A percentile compares a stretch with the other conserved stretches of the same genome.
Evolutionary conservation across 2,797 vertebrate species (phyloP).

Genomic region (Notolabrus celidotus): DNA sequence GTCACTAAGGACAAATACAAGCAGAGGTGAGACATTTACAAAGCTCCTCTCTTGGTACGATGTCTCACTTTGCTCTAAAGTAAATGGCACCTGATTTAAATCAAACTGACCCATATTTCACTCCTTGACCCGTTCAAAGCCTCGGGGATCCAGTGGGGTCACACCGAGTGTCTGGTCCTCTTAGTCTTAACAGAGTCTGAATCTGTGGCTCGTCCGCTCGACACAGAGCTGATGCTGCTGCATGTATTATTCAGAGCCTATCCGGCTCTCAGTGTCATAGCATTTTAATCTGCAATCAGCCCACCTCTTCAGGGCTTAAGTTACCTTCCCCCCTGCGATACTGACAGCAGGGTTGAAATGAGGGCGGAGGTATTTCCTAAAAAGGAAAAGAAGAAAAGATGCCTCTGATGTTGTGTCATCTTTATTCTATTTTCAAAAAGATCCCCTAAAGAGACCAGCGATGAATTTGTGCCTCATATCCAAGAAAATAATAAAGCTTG

Average conservation of each 20-base stretch:
- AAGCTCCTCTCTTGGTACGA: not conserved
- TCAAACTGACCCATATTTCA: constrained; percentile 13
- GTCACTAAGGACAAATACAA: not conserved
- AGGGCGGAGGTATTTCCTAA: not conserved
- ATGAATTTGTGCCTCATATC: not conserved
- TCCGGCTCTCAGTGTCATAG: constrained; percentile 46
- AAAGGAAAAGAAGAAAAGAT: not conserved
- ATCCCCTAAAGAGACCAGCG: not conserved
- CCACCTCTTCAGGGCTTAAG: constrained; percentile 14
- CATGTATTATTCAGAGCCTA: constrained; percentile 69
- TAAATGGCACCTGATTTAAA: constrained; percentile 31
- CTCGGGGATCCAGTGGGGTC: constrained; percentile 35
- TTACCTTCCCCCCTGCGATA: not conserved
- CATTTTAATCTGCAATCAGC: constrained; percentile 50
- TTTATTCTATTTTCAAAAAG: not conserved
- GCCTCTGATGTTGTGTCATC: not conserved
- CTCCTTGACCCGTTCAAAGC: not conserved
- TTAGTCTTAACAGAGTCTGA: constrained; percentile 19
- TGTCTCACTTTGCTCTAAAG: constrained; percentile 2
- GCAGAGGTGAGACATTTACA: constrained; percentile 20
- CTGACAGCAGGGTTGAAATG: not conserved
- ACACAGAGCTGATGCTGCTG: constrained; percentile 49
- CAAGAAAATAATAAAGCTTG: not conserved
- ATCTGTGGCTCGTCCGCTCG: constrained; percentile 20
- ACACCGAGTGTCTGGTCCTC: constrained; percentile 4